Evolutionary conservation across 2,113 vertebrate genomes (phyloP).

Genomic region (Nansenia antarctica): DNA sequence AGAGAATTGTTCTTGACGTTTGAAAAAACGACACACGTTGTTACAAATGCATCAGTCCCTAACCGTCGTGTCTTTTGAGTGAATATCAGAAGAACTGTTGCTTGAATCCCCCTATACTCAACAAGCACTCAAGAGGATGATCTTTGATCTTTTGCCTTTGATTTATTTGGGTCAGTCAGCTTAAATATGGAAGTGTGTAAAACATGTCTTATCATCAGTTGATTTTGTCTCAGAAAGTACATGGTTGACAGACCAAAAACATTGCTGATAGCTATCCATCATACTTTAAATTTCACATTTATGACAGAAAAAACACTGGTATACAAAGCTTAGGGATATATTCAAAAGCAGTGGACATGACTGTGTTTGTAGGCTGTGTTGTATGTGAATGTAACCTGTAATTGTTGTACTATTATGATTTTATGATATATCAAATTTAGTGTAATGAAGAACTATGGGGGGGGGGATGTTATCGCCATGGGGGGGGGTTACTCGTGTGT

Average conservation of each 20-base stretch:
- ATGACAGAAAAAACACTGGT: background rate
- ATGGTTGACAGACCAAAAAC: slow-evolving; percentile 2
- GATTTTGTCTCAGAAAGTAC: background rate
- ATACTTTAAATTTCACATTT: slow-evolving; percentile 11
- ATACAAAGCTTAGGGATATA: background rate
- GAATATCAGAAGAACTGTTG: no score
- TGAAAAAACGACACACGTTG: no score
- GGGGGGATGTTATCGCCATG: no score
- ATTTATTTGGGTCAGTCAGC: background rate
- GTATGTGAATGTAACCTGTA: no score
- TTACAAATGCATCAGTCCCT: no score
- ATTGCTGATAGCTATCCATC: slow-evolving; percentile 21
- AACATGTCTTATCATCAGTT: background rate
- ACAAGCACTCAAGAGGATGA: background rate
- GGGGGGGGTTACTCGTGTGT: no score
- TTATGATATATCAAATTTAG: no score
- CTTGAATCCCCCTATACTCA: background rate
- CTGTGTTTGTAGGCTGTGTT: no score
- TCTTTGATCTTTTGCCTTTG: background rate
- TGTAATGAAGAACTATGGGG: no score
- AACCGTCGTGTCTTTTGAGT: no score
- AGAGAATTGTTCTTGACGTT: no score
- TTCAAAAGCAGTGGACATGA: slow-evolving; percentile 19
- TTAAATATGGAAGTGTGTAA: background rate
- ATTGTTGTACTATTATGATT: no score